Evolutionary conservation across 1,140 invertebrate genomes (phyloP), one percentile per base, ranked within the genome.

Genomic region (Brachionus paranguensis): DNA sequence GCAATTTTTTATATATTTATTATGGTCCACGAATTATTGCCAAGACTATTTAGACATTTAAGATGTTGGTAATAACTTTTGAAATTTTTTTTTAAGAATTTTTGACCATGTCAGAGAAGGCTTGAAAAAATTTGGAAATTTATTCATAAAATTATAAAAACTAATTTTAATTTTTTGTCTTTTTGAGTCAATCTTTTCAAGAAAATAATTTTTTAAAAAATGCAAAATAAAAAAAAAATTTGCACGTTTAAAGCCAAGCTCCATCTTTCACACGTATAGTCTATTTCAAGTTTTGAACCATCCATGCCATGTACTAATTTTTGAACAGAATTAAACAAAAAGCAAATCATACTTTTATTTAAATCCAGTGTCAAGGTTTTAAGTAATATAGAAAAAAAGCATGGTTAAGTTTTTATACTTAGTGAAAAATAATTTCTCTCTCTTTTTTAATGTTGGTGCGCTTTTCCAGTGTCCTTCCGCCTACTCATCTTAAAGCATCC

Each of bases 271-370:
- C 17, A 60, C 53, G 20, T 60, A 60, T 60, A 60, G 5, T 60
- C 45, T n/a, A 47, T 47, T 47, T 47, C 14, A 14, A 12, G 45
- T 14, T 12, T 24, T 6, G 17, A 60, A 60, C 17, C 6, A 17
- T 60, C 10, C 20, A 60, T 20, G 53, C 53, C 53, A 60, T 60
- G 53, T 60, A 60, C 53, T 60, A 20, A 60, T 60, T 60, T 55
- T 60, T 60, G 53, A 60, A 60, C 53, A 60, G 53, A 60, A 60
- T 60, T 60, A 60, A 72, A 41, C 10, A 72, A 43, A 41, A 72
- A 72, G 68, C 68, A 72, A 72, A 72, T 72, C 68, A 72, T 72
- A 41, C 68, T 72, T 72, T 72, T 72, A 72, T 43, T 72, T 41
- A 43, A 72, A 72, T 43, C 53, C 17, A 72, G 37, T 72, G 68